Evolutionary conservation across 2,113 vertebrate species (phyloP), one percentile per base, ranked within the genome.

Genomic region (Tapirus terrestris): DNA sequence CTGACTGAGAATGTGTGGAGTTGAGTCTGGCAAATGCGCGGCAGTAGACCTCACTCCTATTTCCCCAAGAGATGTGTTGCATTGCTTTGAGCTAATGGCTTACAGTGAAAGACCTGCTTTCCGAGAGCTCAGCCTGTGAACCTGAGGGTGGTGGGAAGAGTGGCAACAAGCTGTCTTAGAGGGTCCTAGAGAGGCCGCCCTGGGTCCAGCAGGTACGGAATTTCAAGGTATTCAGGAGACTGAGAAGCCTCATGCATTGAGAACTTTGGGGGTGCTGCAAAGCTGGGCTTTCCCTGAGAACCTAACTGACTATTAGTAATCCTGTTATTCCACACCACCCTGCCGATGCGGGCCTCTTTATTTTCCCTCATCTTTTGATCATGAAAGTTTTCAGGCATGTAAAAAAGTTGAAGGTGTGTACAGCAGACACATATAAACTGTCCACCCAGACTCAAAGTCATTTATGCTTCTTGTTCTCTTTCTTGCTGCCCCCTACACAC

Each of bases 161-260:
- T 0, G 17, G 53, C 27, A 25, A 2, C 14, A 31, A 27, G 23
- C 61, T 16, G 48, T 13, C 48, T 48, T 48, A 48, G 27, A 43
- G 39, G 11, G 1, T 25, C 65, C 36, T 73, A 6, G 45, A 68
- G 31, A 43, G 13, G 31, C 21, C 4, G 0, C 48, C 1, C 0
- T 20, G 33, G 43, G 2, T 83, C 5, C n/a, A 20, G 21, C 33
- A 14, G 21, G 48, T 31, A 8, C 11, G 8, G 6, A 13, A 31
- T 20, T 79, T 65, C 43, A 70, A 39, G 51, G 53, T 31, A 43
- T 60, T 53, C 1, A n/a, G 63, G 53, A 94, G 72, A 79, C 2
- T 1, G n/a, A 29, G 63, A 43, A 36, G 3, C 29, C 27, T 39
- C 0, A 0, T 13, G n/a, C 23, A 2, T 8, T 16, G 36, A 73